Conservation (phyloP, 2,113 vertebrate genomes). For the Cyanoderma ruficeps region DNA sequence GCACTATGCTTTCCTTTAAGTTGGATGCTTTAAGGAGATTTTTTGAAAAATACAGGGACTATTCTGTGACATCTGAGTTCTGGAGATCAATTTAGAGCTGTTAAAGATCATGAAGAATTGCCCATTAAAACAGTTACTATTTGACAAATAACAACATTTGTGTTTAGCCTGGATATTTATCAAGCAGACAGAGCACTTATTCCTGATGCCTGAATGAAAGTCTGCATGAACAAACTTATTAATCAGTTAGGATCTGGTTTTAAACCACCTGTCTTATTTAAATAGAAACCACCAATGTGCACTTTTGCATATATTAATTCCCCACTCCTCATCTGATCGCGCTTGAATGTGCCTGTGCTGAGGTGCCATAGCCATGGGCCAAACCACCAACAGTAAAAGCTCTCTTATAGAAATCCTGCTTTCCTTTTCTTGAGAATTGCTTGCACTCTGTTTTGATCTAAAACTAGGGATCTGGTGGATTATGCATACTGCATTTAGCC, state of each 20-base stretch:
- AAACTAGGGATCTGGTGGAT: background rate
- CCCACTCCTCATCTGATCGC: conserved; percentile 22
- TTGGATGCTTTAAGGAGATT: background rate
- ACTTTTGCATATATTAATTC: conserved; percentile 41
- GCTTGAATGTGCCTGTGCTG: background rate
- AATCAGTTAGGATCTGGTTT: conserved; percentile 75
- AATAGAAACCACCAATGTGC: background rate
- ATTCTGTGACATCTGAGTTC: conserved; percentile 35
- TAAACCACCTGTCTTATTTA: conserved; percentile 68
- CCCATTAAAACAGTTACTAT: conserved; percentile 72
- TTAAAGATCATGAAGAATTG: conserved; percentile 71
- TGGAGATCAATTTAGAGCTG: conserved; percentile 70
- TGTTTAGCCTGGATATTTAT: conserved; percentile 76
- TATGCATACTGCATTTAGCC: background rate
- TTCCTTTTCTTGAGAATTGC: background rate
- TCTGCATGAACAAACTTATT: conserved; percentile 78
- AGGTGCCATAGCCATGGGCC: background rate
- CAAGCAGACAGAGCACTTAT: conserved; percentile 72
- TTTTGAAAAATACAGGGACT: conserved; percentile 32
- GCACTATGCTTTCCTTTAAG: conserved; percentile 36
- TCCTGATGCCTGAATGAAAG: conserved; percentile 72
- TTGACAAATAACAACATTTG: conserved; percentile 78
- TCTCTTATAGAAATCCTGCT: background rate
- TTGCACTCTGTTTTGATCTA: background rate
- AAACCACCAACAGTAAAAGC: background rate